phyloP scores from a whole-genome alignment of 1,140 invertebrate species.

The Zaprionus ghesquierei region DNA sequence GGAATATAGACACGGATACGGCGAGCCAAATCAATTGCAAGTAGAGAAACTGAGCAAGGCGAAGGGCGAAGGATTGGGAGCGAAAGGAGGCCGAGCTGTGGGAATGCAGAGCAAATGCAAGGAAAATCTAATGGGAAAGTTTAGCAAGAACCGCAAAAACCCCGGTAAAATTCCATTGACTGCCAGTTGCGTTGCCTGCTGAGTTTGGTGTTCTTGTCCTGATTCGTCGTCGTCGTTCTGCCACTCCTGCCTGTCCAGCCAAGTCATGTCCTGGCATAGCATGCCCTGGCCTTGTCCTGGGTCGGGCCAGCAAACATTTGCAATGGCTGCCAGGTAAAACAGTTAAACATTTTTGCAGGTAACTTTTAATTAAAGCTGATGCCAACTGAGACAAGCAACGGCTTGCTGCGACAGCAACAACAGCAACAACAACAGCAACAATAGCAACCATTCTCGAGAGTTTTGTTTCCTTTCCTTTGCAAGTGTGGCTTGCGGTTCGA shows the following conservation, averaged over 20 bases:
- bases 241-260: background rate
- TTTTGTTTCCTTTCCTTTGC: background rate
- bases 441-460: conserved; percentile 1
- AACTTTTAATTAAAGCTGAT: conserved; percentile 75
- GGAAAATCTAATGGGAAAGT: conserved; percentile 60
- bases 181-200: conserved; percentile 42
- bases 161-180: conserved; percentile 55
- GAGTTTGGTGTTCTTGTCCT: background rate
- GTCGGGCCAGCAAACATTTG: conserved; percentile 36
- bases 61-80: background rate
- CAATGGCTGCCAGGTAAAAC: conserved; percentile 61
- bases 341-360: conserved; percentile 73
- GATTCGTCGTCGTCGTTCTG: background rate
- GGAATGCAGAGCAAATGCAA: conserved; percentile 2
- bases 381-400: conserved; percentile 31
- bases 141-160: conserved; percentile 47
- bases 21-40: conserved; percentile 25
- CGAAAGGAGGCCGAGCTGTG: conserved; percentile 7
- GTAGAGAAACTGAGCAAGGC: too few species aligned
- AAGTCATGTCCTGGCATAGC: too few species aligned
- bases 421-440: conserved; percentile 17
- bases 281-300: background rate
- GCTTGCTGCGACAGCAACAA: conserved; percentile 9
- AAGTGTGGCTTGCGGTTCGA: conserved; percentile 9
- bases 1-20: conserved; percentile 43